Evolutionary conservation across 2,888 invertebrate species (phyloP).

Genomic region (Micoletzkya japonica): DNA sequence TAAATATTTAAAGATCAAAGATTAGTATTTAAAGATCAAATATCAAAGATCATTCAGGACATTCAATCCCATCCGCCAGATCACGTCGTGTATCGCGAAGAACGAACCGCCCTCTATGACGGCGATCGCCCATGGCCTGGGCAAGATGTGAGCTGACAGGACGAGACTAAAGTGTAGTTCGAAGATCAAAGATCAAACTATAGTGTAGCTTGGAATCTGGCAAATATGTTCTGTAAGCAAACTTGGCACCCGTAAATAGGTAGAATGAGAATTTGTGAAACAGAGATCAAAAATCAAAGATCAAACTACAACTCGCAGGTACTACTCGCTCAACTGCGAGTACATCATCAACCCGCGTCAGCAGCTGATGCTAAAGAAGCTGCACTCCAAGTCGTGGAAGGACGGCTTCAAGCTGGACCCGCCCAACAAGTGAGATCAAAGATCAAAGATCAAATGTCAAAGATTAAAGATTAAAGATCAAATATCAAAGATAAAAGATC

Average conservation of each 20-base stretch:
- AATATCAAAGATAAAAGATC: too few species aligned
- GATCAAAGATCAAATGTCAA: too few species aligned
- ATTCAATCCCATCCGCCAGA: constrained; percentile 26
- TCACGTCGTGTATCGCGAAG: constrained; percentile 18
- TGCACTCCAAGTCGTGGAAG: constrained; percentile 49
- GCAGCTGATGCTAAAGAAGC: constrained; percentile 51
- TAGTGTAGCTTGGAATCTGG: too few species aligned
- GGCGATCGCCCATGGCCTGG: constrained; percentile 25
- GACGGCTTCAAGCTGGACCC: constrained; percentile 38
- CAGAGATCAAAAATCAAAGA: too few species aligned
- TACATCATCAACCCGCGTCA: constrained; percentile 44
- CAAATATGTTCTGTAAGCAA: too few species aligned
- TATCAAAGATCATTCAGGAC: not conserved
- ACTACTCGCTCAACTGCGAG: constrained; percentile 49
- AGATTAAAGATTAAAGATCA: too few species aligned
- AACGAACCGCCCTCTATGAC: not conserved
- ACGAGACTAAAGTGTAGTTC: not conserved
- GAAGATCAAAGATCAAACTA: not conserved
- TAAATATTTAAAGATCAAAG: not conserved
- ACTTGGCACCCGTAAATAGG: too few species aligned
- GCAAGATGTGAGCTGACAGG: constrained; percentile 27
- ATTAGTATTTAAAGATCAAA: too few species aligned
- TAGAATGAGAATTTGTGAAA: too few species aligned
- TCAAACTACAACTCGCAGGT: too few species aligned
- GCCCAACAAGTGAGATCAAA: too few species aligned